These are phyloP conservation scores for Drosophila carrolli DNA, from an alignment of 1,140 invertebrate species.

Conservation along the genomic window DNA sequence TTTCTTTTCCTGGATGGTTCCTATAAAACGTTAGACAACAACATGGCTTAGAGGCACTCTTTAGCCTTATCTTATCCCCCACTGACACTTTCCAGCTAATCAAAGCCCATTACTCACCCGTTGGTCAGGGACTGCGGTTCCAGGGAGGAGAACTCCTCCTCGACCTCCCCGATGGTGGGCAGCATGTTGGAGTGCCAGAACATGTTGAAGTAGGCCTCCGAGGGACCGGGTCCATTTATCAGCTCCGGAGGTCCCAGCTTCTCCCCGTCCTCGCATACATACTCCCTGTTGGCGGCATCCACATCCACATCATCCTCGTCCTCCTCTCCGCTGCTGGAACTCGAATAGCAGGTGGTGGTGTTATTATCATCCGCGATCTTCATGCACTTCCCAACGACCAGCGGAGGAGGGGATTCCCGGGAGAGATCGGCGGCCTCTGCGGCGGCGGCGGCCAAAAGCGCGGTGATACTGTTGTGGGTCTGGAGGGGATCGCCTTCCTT, in stretches of 20 bases:
- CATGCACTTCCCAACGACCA: constrained; percentile 77
- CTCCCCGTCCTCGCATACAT: constrained; percentile 81
- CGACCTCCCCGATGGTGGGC: constrained; percentile 89
- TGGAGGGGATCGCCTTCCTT: constrained; percentile 13
- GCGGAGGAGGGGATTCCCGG: constrained; percentile 64
- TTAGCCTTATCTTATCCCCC: constrained; percentile 8
- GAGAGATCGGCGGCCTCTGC: constrained; percentile 64
- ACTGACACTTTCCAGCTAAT: neutral
- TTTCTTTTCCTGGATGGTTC: neutral
- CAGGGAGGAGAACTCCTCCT: constrained; percentile 86
- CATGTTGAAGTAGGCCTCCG: constrained; percentile 83
- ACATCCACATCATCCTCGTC: constrained; percentile 71
- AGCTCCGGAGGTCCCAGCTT: constrained; percentile 83
- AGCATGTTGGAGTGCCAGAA: constrained; percentile 85
- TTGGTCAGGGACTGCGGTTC: constrained; percentile 76
- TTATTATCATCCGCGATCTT: constrained; percentile 67
- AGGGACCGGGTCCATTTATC: constrained; percentile 79
- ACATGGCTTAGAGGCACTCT: neutral
- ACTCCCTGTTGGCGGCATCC: constrained; percentile 68
- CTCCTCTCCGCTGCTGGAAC: constrained; percentile 77
- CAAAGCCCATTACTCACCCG: constrained; percentile 63
- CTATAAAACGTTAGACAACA: too few species aligned
- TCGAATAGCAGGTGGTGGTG: constrained; percentile 70
- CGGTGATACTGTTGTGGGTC: constrained; percentile 43
- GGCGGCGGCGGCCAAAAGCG: constrained; percentile 60